phyloP scores from a whole-genome alignment of 2,113 vertebrate species.

The Gymnarchus niloticus region DNA sequence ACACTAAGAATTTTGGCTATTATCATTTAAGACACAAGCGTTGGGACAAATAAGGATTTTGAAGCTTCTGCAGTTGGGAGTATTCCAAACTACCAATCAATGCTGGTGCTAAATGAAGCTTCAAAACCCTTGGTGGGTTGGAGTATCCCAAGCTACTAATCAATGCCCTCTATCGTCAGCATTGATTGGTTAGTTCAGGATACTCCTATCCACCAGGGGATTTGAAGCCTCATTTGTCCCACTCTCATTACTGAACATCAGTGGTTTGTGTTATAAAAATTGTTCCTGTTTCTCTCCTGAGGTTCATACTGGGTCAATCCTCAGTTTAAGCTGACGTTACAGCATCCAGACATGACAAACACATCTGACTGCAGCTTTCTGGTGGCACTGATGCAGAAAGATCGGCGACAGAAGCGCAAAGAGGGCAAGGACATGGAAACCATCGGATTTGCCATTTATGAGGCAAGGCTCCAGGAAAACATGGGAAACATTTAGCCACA shows the following conservation, averaged over 20 bases:
- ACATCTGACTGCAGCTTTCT: constrained; percentile 80
- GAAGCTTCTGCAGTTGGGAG: no score
- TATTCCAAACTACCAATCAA: no score
- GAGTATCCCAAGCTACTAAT: no score
- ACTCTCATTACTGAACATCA: not conserved
- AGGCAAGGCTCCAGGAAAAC: constrained; percentile 52
- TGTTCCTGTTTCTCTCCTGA: constrained; percentile 43
- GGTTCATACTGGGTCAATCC: constrained; percentile 96
- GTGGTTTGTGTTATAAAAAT: not conserved
- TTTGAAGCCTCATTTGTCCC: no score
- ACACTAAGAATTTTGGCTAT: not conserved
- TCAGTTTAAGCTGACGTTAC: constrained; percentile 54
- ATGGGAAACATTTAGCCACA: not conserved
- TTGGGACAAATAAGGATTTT: no score
- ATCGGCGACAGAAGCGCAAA: constrained; percentile 75
- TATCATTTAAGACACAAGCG: no score
- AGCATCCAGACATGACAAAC: constrained; percentile 53
- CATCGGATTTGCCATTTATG: constrained; percentile 86
- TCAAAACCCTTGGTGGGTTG: no score
- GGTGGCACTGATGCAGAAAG: constrained; percentile 90
- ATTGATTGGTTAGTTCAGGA: no score
- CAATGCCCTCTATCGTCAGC: no score
- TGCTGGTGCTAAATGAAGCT: no score
- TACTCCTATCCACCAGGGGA: no score
- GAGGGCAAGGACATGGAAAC: constrained; percentile 90